Evolutionary conservation across 2,113 vertebrate genomes (phyloP).

Genomic region (Triplophysa siluroides): DNA sequence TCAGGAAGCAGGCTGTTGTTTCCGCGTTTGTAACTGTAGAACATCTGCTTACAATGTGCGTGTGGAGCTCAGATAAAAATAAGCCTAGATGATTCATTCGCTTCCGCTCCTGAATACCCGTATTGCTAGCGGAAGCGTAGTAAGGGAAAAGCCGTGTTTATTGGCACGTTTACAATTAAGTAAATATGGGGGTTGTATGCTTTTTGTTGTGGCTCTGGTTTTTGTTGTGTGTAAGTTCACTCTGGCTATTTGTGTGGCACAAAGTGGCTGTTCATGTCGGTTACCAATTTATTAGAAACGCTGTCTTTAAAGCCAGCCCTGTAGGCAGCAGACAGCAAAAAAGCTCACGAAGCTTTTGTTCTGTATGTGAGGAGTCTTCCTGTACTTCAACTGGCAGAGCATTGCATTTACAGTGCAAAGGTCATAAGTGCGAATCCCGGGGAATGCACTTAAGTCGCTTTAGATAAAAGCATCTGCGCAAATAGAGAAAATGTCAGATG

Average conservation of each 20-base stretch:
- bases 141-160: not conserved
- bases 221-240: not conserved
- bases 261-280: no score
- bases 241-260: no score
- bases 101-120: not conserved
- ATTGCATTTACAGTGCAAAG: no score
- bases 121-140: not conserved
- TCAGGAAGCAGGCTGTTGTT: constrained; percentile 4
- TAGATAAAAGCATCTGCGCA: no score
- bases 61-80: constrained; percentile 13
- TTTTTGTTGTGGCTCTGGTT: not conserved
- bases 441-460: no score
- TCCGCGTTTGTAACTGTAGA: constrained; percentile 3
- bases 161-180: not conserved
- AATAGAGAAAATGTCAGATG: no score
- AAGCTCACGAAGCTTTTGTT: not conserved
- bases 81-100: constrained; percentile 28
- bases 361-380: not conserved
- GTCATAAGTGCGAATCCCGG: no score
- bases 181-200: not conserved
- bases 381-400: no score
- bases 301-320: no score
- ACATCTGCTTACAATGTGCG: constrained; percentile 10
- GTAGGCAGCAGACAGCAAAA: not conserved
- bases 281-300: no score